Base-by-base conservation (phyloP, 1,140 invertebrate species). In the Panonychus citri region DNA sequence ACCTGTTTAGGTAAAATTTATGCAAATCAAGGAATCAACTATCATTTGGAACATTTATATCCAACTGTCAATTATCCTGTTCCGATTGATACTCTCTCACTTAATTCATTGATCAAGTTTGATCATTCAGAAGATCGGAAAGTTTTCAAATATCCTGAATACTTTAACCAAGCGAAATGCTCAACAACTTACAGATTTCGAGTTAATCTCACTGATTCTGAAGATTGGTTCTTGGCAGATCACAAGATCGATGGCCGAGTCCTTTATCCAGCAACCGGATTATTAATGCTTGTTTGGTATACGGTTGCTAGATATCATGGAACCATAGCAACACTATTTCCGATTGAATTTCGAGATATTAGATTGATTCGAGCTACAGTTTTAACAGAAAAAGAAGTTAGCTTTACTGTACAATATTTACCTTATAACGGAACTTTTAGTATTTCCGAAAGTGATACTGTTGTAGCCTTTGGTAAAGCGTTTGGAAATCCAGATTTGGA, bases 221-320 rank as follows among this genome's bases (percentile, higher is more conserved):
- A 78, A 40, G 81, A 93, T 67, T 70, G 78, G 40, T 90, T 80
- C 70, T 72, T 86, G 46, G 68, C 76, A 37, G 91, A 89, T 21
- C 91, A 97, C 67, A 76, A 76, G 17, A 93, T 97, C 64, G 91
- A 97, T 71, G 91, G 89, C 15, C 76, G 90, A 65, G 75, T 93
- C 28, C 70, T 98, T 3, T 96, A 88, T 72, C 93, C 93, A 15
- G 91, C 89, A 46, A 95, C 91, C 43, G 91, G 89, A 15, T 93
- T 95, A 65, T 73, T 96, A 71, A 78, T 81, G 2, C 68, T 95
- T 2, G 88, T 83, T 1, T 96, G 91, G 91, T 82, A 81, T 68
- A 83, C 85, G 0, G 78, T 89, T 57, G 88, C 88, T 2, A 59
- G 10, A 30, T 57, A 57, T 30, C 53, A 61, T 51, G 15, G 30